Conservation (phyloP, 2,888 invertebrate genomes). For the Drosophila phalerata region DNA sequence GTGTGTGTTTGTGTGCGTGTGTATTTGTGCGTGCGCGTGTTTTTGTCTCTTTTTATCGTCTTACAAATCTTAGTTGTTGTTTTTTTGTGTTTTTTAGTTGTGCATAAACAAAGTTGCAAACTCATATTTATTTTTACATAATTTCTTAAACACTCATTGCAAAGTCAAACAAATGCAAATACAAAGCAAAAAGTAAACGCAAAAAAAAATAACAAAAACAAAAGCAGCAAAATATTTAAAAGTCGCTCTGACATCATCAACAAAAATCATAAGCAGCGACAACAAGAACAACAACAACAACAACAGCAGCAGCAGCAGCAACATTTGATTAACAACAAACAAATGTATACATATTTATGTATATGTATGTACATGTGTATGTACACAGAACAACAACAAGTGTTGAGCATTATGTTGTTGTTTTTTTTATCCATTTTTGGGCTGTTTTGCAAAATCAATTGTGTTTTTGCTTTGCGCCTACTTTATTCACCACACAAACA, state of each 20-base stretch:
- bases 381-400: constrained; percentile 10
- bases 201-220: constrained; percentile 38
- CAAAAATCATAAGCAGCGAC: constrained; percentile 24
- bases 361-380: not conserved
- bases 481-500: constrained; percentile 66
- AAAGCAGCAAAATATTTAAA: constrained; percentile 44
- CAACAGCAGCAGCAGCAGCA: not conserved
- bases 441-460: constrained; percentile 20
- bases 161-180: constrained; percentile 30
- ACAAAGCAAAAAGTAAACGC: constrained; percentile 35
- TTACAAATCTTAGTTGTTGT: constrained; percentile 32
- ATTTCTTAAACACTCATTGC: constrained; percentile 18
- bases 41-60: constrained; percentile 15
- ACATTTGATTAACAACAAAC: constrained; percentile 39
- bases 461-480: constrained; percentile 48
- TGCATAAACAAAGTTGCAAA: not conserved
- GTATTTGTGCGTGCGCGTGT: constrained; percentile 35
- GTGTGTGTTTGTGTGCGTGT: constrained; percentile 7
- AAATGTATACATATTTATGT: too few relatives aligned
- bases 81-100: not conserved
- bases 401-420: constrained; percentile 23
- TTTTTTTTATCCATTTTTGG: constrained; percentile 55
- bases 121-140: not conserved
- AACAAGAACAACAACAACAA: constrained; percentile 19
- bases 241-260: constrained; percentile 73